Evolutionary conservation across 1,140 invertebrate genomes (phyloP).

Genomic region (Yoshiicerus persimilis): DNA sequence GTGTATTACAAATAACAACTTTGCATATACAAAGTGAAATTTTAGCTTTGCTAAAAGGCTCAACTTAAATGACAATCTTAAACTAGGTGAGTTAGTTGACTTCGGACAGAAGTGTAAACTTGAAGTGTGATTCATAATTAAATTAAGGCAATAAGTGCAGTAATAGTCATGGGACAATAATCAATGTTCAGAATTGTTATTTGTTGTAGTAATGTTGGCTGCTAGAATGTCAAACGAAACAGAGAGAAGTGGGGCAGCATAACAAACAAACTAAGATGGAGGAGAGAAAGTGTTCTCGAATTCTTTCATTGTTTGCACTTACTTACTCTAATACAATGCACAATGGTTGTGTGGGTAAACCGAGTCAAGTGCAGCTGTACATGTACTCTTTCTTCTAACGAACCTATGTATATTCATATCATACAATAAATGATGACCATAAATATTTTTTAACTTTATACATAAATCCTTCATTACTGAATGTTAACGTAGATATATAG

Average conservation of each 20-base stretch:
- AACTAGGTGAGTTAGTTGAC: background rate
- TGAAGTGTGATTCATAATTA: background rate
- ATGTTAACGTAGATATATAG: too few relatives aligned
- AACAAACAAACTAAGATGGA: background rate
- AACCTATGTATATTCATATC: background rate
- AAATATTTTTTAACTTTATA: background rate
- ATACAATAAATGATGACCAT: background rate
- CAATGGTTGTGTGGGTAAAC: background rate
- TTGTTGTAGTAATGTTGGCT: background rate
- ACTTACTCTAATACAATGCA: background rate
- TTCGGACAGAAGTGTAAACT: background rate
- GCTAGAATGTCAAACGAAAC: background rate
- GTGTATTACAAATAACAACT: too few relatives aligned
- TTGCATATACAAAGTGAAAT: background rate
- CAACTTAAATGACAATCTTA: background rate
- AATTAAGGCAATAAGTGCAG: background rate
- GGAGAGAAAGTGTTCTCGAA: background rate
- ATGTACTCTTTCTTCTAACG: background rate
- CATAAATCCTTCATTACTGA: too few relatives aligned
- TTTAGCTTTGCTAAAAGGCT: background rate
- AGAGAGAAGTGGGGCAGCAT: background rate
- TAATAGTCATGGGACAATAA: background rate
- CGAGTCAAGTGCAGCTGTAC: background rate
- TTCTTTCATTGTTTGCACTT: background rate
- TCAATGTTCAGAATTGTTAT: background rate